Evolutionary conservation across 35 echinoderm and acorn worm genomes (phyloP), one percentile per base, ranked within the genome.

Genomic region (Patiria miniata): DNA sequence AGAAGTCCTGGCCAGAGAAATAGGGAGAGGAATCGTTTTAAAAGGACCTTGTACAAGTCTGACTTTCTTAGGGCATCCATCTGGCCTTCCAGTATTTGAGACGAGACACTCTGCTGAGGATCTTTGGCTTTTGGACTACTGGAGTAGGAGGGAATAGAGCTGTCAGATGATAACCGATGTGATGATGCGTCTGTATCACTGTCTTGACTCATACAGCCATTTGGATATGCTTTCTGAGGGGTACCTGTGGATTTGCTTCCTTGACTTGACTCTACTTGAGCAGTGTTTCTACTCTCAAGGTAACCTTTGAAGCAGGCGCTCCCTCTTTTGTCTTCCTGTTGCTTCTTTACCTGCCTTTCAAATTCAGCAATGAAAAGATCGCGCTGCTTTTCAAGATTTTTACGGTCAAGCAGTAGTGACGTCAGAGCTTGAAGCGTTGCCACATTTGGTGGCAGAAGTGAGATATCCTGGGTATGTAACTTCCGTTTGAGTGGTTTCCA

Each of bases 1-100:
- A 73, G 65, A 73, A 73, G 65, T 36, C 65, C 65, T 7, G 65
- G 65, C 65, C 65, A 73, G 7, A 73, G 65, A 34, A 73, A 73
- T 23, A 73, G 0, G 0, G 65, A 73, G 3, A 73, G 65, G 29
- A 36, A 73, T 26, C 65, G 65, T 34, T 34, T 73, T 23, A 26
- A 23, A 26, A 73, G 34, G 8, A 73, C 26, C 29, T 73, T 18
- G 26, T 73, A 73, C 8, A 34, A 28, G 26, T 73, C 65, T 10
- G 65, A 32, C 29, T 73, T 73, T 23, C 34, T 22, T 15, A 73
- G 29, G 15, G 65, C 14, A 12, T 26, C 26, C 14, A 73, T 18
- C 10, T 30, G 26, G 0, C 29, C 65, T 73, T 73, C 65, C 0
- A 73, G 26, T 30, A 73, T 26, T 23, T 73, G 65, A 73, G 65